Evolutionary conservation across 2,113 vertebrate genomes (phyloP), one percentile per base, ranked within the genome.

Genomic region (Thinocorus orbignyianus): DNA sequence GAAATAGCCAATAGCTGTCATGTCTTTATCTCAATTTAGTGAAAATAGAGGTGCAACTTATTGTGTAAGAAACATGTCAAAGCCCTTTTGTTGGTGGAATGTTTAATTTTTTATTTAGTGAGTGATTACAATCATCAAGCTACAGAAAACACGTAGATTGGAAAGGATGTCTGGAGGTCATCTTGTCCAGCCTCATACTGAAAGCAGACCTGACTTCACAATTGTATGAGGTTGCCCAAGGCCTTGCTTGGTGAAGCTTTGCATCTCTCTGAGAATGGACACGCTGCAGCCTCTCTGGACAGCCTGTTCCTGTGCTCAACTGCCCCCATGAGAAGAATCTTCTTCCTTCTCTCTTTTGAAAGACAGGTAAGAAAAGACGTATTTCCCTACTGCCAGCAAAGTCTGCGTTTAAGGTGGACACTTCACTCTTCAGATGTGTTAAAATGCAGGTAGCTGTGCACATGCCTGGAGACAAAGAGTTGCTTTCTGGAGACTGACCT

Each of bases 231-330:
- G 30, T 61, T 68, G 23, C 49, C 31, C 54, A 39, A n/a, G 31
- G 25, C 37, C 28, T 81, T 35, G 9, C 60, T 86, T 76, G 57
- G 10, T 84, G 72, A 58, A 79, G 42, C 8, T 76, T 23, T 60
- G 20, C 2, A 0, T 41, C 22, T 62, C 23, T 62, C 31, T 1
- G 3, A 18, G 72, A 74, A 15, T 1, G 3, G 23, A 3, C 9
- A 30, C 64, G 33, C 51, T 82, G 17, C 42, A 69, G 39, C 33
- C 17, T 44, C 23, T 79, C 81, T 58, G 42, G 28, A 41, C 30
- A 49, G 55, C 35, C 10, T 0, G 0, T 52, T 92, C 30, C 46
- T 31, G 22, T 37, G 44, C 31, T 64, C 19, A 65, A 1, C 57
- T 66, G 13, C 0, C 8, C 19, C 17, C 3, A 2, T 0, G 4